Evolutionary conservation across 2,888 invertebrate species (phyloP).

Genomic region (Polymixis lichenea): DNA sequence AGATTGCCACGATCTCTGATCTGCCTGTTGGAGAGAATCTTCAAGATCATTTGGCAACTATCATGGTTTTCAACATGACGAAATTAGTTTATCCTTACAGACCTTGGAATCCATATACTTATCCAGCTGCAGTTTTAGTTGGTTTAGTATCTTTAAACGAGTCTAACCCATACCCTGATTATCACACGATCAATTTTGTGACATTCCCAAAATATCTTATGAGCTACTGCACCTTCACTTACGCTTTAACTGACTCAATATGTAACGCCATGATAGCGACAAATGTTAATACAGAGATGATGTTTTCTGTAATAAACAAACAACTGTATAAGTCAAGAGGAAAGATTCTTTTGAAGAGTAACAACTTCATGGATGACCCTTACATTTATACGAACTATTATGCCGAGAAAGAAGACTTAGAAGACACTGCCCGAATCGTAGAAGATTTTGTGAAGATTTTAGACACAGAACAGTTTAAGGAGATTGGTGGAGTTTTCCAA

Average conservation of each 20-base stretch:
- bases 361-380: constrained; percentile 70
- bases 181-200: constrained; percentile 34
- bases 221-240: constrained; percentile 45
- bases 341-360: constrained; percentile 69
- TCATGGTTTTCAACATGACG: constrained; percentile 69
- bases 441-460: constrained; percentile 47
- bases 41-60: constrained; percentile 76
- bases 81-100: constrained; percentile 63
- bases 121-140: constrained; percentile 68
- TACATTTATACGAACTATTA: constrained; percentile 73
- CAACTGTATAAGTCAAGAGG: constrained; percentile 76
- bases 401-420: constrained; percentile 61
- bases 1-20: constrained; percentile 69
- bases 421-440: constrained; percentile 49
- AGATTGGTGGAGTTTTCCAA: constrained; percentile 41
- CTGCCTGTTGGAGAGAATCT: constrained; percentile 76
- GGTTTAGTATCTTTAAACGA: constrained; percentile 47
- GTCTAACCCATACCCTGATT: constrained; percentile 43
- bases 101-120: constrained; percentile 66
- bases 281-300: constrained; percentile 63
- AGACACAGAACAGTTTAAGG: constrained; percentile 48
- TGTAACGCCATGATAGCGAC: constrained; percentile 67
- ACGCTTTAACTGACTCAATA: constrained; percentile 62
- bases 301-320: constrained; percentile 70
- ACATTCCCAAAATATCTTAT: constrained; percentile 31